Evolutionary conservation across 2,888 invertebrate genomes (phyloP), one percentile per base, ranked within the genome.

Genomic region (Erebia ligea): DNA sequence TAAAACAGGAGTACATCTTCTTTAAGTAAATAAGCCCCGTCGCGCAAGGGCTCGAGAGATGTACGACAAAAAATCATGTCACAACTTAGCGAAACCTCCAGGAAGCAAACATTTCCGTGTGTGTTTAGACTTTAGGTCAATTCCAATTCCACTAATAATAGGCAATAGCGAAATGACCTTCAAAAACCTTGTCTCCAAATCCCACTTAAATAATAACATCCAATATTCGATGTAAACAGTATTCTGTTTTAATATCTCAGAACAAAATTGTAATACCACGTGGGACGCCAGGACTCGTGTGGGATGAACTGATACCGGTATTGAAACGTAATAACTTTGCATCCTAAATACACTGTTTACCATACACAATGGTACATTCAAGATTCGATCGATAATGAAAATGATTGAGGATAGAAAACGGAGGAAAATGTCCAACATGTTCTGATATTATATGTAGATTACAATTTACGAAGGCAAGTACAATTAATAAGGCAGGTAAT

Each of bases 211-310:
- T 21, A 56, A 57, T 61, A 66, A 48, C 13, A 19, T 11, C 11
- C 45, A 52, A 59, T 50, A 13, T 25, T 69, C n/a, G 25, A 64
- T 64, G 67, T 72, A 72, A 70, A 69, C 68, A 70, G 17, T 19
- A 54, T 57, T 69, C 52, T 68, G 62, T 54, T 48, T 66, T 67
- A 69, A 67, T 69, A 34, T 21, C 56, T 64, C 48, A 8, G 56
- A 71, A 59, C 73, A 64, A 56, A 71, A 68, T 63, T 59, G 59
- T 73, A 68, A 62, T 56, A 61, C 21, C 54, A 56, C 61, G 73
- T 73, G 71, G 71, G 71, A 59, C 17, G 34, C 68, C 67, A 71
- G 70, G 73, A 71, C 73, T 19, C 45, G 48, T 59, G 73, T 73
- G 66, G 73, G 73, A 11, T 58, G 73, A 59, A 68, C 62, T 73